Conservation (phyloP, 2,797 vertebrate genomes). For the Aldrovandia affinis region DNA sequence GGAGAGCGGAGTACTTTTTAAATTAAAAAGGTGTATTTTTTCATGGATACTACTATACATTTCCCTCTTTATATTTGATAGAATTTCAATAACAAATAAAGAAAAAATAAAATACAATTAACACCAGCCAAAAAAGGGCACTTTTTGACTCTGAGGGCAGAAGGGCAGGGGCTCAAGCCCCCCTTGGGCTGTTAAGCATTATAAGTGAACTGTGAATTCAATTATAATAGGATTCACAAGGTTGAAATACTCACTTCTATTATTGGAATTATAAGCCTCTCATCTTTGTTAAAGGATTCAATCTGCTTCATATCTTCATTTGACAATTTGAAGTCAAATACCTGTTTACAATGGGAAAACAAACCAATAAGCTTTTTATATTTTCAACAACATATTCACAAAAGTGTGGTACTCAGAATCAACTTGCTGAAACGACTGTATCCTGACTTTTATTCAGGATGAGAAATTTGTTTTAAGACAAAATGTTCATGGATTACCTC, state of each 20-base stretch:
- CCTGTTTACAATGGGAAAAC: constrained; percentile 43
- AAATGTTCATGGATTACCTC: background rate
- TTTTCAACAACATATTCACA: background rate
- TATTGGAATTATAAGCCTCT: constrained; percentile 66
- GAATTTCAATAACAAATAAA: too few species aligned
- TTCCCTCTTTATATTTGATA: too few species aligned
- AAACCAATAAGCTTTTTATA: background rate
- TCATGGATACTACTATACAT: too few species aligned
- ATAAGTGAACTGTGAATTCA: background rate
- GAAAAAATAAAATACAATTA: too few species aligned
- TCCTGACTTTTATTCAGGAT: background rate
- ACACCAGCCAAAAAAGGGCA: too few species aligned
- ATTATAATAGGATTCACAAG: background rate
- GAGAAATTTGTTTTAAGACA: background rate
- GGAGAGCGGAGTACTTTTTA: too few species aligned
- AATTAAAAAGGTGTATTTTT: too few species aligned
- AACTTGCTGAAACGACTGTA: too few species aligned
- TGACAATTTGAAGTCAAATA: constrained; percentile 72
- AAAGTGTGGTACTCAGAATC: background rate
- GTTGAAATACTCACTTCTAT: constrained; percentile 57
- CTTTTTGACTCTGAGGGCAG: too few species aligned
- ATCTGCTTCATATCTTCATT: constrained; percentile 67
- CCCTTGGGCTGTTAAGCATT: too few species aligned
- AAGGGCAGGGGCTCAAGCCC: too few species aligned
- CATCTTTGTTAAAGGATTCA: constrained; percentile 60